A percentile compares a stretch with the other conserved stretches of the same genome.
These are phyloP conservation scores for Nesometra sesokonis DNA, from an alignment of 35 echinoderm and acorn worm species.

Conservation along the genomic window DNA sequence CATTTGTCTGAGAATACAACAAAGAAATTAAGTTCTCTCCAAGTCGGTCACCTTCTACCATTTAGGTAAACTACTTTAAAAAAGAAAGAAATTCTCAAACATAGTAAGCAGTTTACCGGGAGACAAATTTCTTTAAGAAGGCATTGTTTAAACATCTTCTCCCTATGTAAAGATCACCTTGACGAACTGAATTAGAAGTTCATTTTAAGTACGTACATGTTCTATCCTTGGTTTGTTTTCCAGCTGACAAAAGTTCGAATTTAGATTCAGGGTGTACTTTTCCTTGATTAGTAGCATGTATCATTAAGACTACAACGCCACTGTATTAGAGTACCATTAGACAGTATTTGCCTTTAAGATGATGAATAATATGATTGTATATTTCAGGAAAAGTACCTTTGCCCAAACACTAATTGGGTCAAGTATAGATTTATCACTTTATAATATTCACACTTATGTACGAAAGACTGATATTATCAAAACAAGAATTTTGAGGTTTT, in stretches of 20 bases:
- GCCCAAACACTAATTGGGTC: no score
- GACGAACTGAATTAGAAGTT: neutral
- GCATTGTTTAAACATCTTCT: neutral
- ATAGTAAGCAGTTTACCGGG: neutral
- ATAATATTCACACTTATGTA: no score
- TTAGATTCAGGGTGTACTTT: neutral
- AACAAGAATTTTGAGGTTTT: no score
- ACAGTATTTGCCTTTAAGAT: no score
- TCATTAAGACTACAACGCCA: no score
- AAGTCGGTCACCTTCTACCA: neutral
- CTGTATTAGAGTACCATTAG: no score
- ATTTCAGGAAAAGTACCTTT: no score
- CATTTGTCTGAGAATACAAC: neutral
- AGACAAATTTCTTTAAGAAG: neutral
- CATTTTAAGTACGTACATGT: neutral
- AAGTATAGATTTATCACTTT: no score
- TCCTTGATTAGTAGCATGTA: neutral
- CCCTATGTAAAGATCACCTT: neutral
- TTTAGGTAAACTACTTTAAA: neutral
- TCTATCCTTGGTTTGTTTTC: neutral
- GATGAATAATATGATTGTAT: no score
- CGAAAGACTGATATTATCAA: no score
- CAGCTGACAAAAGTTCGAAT: neutral
- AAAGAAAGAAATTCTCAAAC: neutral
- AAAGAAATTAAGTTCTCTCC: neutral